Base-by-base conservation (phyloP, 2,113 vertebrate species). In the Barbus barbus region DNA sequence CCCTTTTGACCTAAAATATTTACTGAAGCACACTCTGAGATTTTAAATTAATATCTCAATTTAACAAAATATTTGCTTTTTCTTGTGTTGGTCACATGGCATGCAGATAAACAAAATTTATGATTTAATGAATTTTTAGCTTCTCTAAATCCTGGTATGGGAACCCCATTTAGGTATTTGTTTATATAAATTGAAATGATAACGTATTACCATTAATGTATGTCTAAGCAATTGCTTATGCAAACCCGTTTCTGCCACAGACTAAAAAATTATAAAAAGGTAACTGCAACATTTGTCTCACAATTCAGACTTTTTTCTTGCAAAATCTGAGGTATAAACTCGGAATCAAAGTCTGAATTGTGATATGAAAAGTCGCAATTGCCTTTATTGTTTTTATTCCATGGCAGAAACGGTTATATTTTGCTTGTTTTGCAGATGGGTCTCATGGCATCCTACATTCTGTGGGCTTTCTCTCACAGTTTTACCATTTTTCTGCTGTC, bases 401-500 rank as follows among this genome's bases (percentile, higher is more conserved):
- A 58, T 11, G 14, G 14, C 48, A 18, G 5, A 51, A 51, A 18
- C 5, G 5, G 41, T 44, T 9, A 8, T 22, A 56, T 22, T 58
- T n/a, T 76, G 51, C 76, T 81, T 91, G 81, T 92, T 90, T 85
- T 87, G 33, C 93, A 99, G 98, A 65, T 94, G 44, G 98, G 98
- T 44, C 90, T 98, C 90, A 94, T 95, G 82, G 81, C 91, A 22
- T 98, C 97, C 3, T 99, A 99, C 3, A 91, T 94, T 0, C 92
- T 99, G 11, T 99, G 98, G 98, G 97, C 96, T 0, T 73, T 95
- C 82, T 99, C 98, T 31, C 91, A 85, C 89, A 98, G 94, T 91
- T 99, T 99, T 26, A 90, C 91, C 16, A 65, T 96, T 89, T 99
- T 99, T 88, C 96, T 99, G 78, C 92, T 96, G 89, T 99, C 97